Conservation (phyloP, 2,113 vertebrate species). For the Microtus oregoni region DNA sequence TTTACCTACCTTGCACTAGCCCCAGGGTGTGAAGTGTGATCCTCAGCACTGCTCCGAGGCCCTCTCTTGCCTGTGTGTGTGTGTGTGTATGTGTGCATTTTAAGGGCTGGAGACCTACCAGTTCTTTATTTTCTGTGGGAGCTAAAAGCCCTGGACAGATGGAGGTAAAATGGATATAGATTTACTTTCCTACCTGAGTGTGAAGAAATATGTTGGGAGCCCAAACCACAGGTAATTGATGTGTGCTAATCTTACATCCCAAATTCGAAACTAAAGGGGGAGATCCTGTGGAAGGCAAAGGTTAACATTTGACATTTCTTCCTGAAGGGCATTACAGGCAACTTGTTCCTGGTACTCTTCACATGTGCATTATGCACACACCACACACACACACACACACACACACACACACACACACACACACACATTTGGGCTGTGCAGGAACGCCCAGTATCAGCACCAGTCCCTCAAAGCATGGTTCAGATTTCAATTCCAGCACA, state of each 20-base stretch:
- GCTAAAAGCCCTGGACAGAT: neutral
- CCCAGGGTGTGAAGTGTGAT: neutral
- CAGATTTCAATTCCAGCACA: neutral
- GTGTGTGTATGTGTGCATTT: neutral
- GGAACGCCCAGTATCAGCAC: neutral
- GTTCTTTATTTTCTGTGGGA: neutral
- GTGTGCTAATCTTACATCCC: neutral
- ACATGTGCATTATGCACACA: neutral
- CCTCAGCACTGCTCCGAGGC: neutral
- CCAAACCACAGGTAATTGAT: neutral
- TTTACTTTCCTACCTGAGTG: neutral
- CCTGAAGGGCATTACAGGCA: neutral
- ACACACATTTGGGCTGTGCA: neutral
- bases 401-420: too few relatives aligned
- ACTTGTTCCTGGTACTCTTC: neutral
- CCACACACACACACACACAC: too few relatives aligned
- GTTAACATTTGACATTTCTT: neutral
- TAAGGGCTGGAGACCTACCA: neutral
- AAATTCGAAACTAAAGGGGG: neutral
- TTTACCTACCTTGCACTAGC: neutral
- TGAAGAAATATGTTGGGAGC: slow-evolving; percentile 24
- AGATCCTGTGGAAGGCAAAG: too few relatives aligned
- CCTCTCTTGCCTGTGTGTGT: neutral
- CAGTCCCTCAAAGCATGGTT: neutral
- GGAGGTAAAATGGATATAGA: neutral